phyloP scores from a whole-genome alignment of 2,888 invertebrate species.

The Drosophila paranaensis region DNA sequence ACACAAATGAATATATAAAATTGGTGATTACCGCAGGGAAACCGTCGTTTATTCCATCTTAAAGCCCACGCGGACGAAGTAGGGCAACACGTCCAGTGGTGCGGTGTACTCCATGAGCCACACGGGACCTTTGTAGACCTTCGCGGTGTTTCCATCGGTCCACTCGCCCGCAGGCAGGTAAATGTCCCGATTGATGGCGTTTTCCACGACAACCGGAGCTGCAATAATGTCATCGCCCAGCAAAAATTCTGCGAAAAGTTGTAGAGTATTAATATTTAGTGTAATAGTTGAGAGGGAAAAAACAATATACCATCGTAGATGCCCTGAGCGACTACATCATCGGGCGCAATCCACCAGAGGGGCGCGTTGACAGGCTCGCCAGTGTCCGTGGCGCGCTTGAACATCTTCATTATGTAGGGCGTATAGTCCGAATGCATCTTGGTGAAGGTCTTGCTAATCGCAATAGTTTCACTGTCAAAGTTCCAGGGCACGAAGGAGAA shows the following conservation, averaged over 20 bases:
- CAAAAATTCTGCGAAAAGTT: constrained; percentile 88
- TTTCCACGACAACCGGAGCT: constrained; percentile 90
- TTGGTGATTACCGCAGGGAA: not conserved
- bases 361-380: constrained; percentile 92
- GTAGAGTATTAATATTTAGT: no score
- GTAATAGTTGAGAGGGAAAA: no score
- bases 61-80: constrained; percentile 86
- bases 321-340: constrained; percentile 87
- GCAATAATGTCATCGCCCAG: constrained; percentile 91
- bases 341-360: constrained; percentile 93
- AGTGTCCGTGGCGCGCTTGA: constrained; percentile 86
- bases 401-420: constrained; percentile 87
- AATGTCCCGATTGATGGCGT: constrained; percentile 88
- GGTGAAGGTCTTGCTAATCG: constrained; percentile 88
- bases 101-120: constrained; percentile 89
- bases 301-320: constrained; percentile 87
- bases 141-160: constrained; percentile 87
- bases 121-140: constrained; percentile 86
- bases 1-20: not conserved
- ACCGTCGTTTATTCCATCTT: constrained; percentile 33
- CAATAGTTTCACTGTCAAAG: constrained; percentile 87
- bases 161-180: constrained; percentile 91
- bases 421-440: constrained; percentile 88
- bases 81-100: constrained; percentile 89
- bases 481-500: constrained; percentile 92